Evolutionary conservation across 92 coral and sea anemone genomes (phyloP), one percentile per base, ranked within the genome.

Genomic region (Porites evermanni): DNA sequence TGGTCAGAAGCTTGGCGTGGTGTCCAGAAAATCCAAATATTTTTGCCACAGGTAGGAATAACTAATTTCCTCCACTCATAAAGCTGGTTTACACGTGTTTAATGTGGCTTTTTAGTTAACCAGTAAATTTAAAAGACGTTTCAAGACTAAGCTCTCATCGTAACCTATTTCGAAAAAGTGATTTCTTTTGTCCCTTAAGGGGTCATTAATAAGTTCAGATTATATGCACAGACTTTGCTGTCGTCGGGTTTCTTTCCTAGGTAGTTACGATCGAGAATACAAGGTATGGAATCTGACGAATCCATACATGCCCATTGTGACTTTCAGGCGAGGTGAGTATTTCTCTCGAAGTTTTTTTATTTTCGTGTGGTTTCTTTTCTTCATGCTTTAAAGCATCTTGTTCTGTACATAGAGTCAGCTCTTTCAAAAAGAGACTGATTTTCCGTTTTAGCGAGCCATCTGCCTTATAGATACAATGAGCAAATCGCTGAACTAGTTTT

Each of bases 211-310:
- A 38, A 4, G 7, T 38, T 38, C 47, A 38, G 47, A 38, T 38
- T 38, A 38, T 38, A 38, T 38, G 0, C 61, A 56, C 16, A 56
- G 54, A 52, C 12, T 12, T 50, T 72, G 56, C 20, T 65, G 0
- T 4, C 12, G 24, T 53, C 19, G 20, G 29, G 20, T 56, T 38
- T 79, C 21, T 85, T 7, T 78, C 72, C 20, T 38, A 92, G 95
- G 93, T 13, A 59, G 95, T 72, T 79, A 89, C 53, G 98, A 94
- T 61, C 88, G 93, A 23, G 4, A 23, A 58, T 83, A 70, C 79
- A 92, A 89, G 72, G 61, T 94, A 12, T 94, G 98, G 98, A 90
- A 94, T 65, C 84, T 94, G 47, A 93, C 80, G 32, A 79, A 86
- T 17, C 75, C 92, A 16, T 67, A 86, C 4, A 18, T 74, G 24